Evolutionary conservation across 2,797 vertebrate genomes (phyloP).

Genomic region (Pterois miles): DNA sequence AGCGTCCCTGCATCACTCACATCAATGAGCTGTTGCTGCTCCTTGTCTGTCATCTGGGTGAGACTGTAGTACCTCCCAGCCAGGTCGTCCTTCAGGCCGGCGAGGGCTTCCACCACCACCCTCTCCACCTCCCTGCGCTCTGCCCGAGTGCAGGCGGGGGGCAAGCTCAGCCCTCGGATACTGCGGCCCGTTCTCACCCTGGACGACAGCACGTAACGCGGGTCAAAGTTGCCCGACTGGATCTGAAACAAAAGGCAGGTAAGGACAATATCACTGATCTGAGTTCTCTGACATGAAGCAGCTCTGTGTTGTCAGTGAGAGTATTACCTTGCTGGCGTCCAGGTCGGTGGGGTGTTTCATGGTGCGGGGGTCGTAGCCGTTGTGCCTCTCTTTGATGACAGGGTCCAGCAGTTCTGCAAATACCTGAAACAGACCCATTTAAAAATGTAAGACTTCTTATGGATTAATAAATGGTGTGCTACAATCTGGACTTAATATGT

Average conservation of each 20-base stretch:
- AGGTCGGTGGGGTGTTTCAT: constrained; percentile 96
- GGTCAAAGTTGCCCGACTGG: constrained; percentile 90
- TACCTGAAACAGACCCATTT: constrained; percentile 79
- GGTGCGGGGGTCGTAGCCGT: constrained; percentile 90
- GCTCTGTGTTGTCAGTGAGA: background rate
- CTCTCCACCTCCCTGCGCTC: constrained; percentile 95
- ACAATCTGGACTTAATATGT: background rate
- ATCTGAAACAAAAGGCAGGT: constrained; percentile 80
- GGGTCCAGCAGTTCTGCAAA: constrained; percentile 93
- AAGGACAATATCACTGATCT: background rate
- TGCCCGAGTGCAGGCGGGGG: constrained; percentile 92
- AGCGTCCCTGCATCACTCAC: constrained; percentile 78
- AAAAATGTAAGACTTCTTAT: background rate
- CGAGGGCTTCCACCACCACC: constrained; percentile 89
- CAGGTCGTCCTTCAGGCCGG: constrained; percentile 89
- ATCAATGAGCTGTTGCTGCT: constrained; percentile 97
- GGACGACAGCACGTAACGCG: constrained; percentile 94
- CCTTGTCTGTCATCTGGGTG: constrained; percentile 90
- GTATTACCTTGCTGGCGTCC: constrained; percentile 89
- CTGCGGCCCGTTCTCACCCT: constrained; percentile 97
- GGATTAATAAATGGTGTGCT: background rate
- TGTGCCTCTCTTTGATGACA: constrained; percentile 94
- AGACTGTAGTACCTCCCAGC: constrained; percentile 92
- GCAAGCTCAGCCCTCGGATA: constrained; percentile 94
- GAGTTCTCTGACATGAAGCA: background rate